Evolutionary conservation across 2,888 invertebrate genomes (phyloP).

Genomic region (Rhagonycha lutea): DNA sequence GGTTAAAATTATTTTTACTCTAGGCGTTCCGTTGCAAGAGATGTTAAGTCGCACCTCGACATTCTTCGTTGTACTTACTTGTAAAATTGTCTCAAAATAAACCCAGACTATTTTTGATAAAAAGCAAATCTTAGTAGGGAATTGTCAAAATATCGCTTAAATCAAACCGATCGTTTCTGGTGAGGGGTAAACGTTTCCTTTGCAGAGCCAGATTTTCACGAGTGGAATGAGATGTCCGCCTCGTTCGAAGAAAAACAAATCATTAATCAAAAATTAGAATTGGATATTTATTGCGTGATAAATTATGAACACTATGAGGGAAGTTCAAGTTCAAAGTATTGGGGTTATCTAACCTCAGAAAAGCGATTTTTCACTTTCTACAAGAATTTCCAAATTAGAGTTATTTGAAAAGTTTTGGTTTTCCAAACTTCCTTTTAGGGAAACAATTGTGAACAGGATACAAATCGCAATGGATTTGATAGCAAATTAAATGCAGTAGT

Average conservation of each 20-base stretch:
- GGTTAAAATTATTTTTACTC: constrained; percentile 23
- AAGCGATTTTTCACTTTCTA: not conserved
- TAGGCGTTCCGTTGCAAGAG: not conserved
- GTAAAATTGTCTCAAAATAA: not conserved
- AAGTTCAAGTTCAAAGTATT: not conserved
- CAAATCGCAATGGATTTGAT: not conserved
- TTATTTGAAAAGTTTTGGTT: not conserved
- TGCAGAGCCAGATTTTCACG: not conserved
- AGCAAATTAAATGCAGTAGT: not conserved
- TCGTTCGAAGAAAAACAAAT: not conserved
- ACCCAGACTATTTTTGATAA: not conserved
- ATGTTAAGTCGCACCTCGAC: not conserved
- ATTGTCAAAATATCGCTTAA: not conserved
- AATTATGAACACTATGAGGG: not conserved
- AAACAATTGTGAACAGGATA: not conserved
- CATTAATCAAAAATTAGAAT: not conserved
- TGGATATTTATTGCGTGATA: not conserved
- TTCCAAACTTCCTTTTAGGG: no score
- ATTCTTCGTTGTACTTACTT: not conserved
- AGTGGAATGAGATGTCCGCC: not conserved
- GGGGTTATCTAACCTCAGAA: not conserved
- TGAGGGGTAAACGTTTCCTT: not conserved
- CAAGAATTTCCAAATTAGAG: not conserved
- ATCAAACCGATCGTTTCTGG: not conserved
- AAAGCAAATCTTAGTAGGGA: not conserved